Percentiles rank a stretch among this genome's conserved stretches.
Evolutionary conservation across 2,113 vertebrate genomes (phyloP).

Genomic region (Euleptes europaea): DNA sequence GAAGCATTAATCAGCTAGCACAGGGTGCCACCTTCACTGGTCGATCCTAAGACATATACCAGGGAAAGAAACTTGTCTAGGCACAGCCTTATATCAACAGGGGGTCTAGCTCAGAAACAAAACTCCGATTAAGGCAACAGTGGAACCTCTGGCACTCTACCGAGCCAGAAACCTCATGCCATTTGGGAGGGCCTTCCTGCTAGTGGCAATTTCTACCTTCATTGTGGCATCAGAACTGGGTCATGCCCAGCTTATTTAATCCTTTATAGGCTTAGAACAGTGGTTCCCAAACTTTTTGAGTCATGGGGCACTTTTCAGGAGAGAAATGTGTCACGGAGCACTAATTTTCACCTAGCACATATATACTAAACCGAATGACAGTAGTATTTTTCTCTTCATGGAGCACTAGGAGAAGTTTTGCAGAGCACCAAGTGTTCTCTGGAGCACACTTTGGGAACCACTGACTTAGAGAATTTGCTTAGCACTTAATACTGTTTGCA

Average conservation of each 20-base stretch:
- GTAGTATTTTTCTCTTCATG: too few relatives aligned
- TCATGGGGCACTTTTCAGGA: too few relatives aligned
- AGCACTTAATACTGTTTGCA: not conserved
- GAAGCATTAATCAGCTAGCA: not conserved
- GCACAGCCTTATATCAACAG: too few relatives aligned
- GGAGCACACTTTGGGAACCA: too few relatives aligned
- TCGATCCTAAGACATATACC: not conserved
- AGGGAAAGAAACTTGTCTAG: not conserved
- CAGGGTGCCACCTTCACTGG: not conserved
- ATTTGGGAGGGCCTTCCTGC: not conserved
- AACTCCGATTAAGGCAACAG: not conserved
- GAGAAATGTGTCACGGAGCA: too few relatives aligned
- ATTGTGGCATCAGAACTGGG: too few relatives aligned
- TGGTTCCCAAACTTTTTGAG: too few relatives aligned
- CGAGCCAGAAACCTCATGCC: not conserved
- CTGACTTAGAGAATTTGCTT: not conserved
- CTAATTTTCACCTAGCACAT: too few relatives aligned
- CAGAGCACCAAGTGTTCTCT: too few relatives aligned
- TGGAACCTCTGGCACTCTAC: not conserved
- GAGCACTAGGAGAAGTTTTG: too few relatives aligned
- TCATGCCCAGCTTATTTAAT: not conserved
- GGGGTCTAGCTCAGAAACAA: not conserved
- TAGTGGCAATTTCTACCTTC: not conserved
- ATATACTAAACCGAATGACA: too few relatives aligned
- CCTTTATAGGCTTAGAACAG: too few relatives aligned